Base-by-base conservation (phyloP, 2,888 invertebrate species). In the Nephrotoma guestfalica region DNA sequence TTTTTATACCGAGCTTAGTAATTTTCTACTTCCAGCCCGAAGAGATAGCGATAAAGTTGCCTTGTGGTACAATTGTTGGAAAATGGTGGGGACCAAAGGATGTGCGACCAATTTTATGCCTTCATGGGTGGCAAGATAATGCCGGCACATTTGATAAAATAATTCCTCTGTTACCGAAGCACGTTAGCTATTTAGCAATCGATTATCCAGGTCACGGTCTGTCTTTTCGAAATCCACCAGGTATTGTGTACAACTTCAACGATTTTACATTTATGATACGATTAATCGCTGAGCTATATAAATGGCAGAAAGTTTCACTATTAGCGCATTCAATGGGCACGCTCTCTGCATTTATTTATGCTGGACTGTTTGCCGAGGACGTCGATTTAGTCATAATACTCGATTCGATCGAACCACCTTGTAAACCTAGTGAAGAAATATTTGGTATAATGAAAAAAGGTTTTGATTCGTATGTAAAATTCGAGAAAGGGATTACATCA, bases 111-210 rank as follows among this genome's bases (percentile, higher is more conserved):
- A 93, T 96, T 86, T 89, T 96, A 84, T 94, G 94, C 0, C 89
- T 96, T 0, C 96, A 96, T 90, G 96, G 96, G 0, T 96, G 96
- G 95, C 95, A 94, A 90, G 96, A 96, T 90, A 96, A 96, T 90
- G 95, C 95, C 4, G 95, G 94, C 13, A 93, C 95, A 0, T 96
- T 94, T 92, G 95, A 96, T 90, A 92, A 93, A 0, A 89, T 96
- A 51, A 93, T 94, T 15, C 95, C 95, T 0, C 90, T 94, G 86
- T 90, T 96, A 41, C 91, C 92, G 30, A 89, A 92, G 43, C 90
- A 92, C 86, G 88, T 92, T 6, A 92, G 93, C 1, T 92, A 93
- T 87, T 90, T 96, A 5, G 94, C 95, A 0, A 90, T 95, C 6
- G 95, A 95, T 90, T 91, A 94, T 11, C 95, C 95, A 13, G 95